Conservation (phyloP, 2,797 vertebrate species). For the Chelon labrosus region DNA sequence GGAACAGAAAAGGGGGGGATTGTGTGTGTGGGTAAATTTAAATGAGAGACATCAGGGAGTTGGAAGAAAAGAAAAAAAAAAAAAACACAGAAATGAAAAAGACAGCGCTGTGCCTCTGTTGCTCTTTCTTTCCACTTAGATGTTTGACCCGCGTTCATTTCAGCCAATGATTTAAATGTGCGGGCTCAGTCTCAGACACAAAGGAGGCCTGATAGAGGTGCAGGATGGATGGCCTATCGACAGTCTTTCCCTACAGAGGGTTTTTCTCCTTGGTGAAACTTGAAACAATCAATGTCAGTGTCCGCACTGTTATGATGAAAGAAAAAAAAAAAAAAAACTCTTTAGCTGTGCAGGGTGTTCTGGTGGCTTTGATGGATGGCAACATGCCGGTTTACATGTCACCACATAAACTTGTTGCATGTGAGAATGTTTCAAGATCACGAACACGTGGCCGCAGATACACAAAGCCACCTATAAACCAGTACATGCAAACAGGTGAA, state of each 20-base stretch:
- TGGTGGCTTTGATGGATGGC: neutral
- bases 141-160: constrained; percentile 10
- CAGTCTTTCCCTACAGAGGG: neutral
- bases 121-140: constrained; percentile 17
- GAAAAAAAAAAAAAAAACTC: too few relatives aligned
- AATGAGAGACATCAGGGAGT: constrained; percentile 26
- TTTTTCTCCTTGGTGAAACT: neutral
- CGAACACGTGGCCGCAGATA: neutral
- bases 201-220: constrained; percentile 9
- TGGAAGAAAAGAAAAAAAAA: constrained; percentile 6
- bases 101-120: neutral
- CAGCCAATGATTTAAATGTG: constrained; percentile 34
- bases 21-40: constrained; percentile 19
- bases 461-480: neutral
- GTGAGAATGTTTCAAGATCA: neutral
- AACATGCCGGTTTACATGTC: neutral
- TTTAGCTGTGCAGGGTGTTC: too few relatives aligned
- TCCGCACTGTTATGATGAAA: neutral
- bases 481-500: neutral
- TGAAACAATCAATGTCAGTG: constrained; percentile 2
- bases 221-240: constrained; percentile 1
- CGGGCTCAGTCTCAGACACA: constrained; percentile 23
- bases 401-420: too few relatives aligned
- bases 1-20: constrained; percentile 12
- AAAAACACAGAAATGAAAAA: constrained; percentile 4